These are phyloP conservation scores for Mamestra brassicae DNA, from an alignment of 2,888 invertebrate species.

Conservation along the genomic window DNA sequence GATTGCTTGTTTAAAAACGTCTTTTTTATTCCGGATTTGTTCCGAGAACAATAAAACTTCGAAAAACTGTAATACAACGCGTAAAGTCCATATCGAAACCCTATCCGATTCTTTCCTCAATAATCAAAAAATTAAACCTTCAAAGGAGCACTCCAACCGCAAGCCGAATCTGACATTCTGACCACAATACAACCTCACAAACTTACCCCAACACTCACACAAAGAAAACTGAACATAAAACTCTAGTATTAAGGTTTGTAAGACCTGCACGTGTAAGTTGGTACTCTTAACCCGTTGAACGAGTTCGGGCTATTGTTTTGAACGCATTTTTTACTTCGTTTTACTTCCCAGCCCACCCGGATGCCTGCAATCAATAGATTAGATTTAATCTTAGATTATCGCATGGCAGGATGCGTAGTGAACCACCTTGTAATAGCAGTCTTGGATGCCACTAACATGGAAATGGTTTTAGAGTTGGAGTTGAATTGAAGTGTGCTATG, in stretches of 20 bases:
- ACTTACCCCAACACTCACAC: constrained; percentile 34
- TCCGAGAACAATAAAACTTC: constrained; percentile 15
- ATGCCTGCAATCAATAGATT: constrained; percentile 73
- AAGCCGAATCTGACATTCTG: constrained; percentile 62
- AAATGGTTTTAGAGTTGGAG: constrained; percentile 61
- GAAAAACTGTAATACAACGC: constrained; percentile 29
- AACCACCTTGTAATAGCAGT: constrained; percentile 41
- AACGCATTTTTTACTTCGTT: constrained; percentile 66
- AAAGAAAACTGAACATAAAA: constrained; percentile 47
- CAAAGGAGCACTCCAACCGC: constrained; percentile 59
- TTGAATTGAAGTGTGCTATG: constrained; percentile 18
- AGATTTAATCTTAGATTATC: constrained; percentile 68
- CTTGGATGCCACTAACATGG: constrained; percentile 53
- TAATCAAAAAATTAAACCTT: constrained; percentile 59
- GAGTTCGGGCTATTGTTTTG: constrained; percentile 69
- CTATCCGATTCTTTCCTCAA: constrained; percentile 42
- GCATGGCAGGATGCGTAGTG: constrained; percentile 55
- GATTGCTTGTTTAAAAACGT: constrained; percentile 23
- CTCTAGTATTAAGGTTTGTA: constrained; percentile 17
- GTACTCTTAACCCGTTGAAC: constrained; percentile 64
- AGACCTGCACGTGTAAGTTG: constrained; percentile 33
- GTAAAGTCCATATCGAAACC: constrained; percentile 16
- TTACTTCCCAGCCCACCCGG: constrained; percentile 75
- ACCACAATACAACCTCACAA: constrained; percentile 60
- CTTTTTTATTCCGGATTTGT: constrained; percentile 16